phyloP scores from a whole-genome alignment of 2,888 invertebrate species.

The Cataglyphis rosenhaueri region DNA sequence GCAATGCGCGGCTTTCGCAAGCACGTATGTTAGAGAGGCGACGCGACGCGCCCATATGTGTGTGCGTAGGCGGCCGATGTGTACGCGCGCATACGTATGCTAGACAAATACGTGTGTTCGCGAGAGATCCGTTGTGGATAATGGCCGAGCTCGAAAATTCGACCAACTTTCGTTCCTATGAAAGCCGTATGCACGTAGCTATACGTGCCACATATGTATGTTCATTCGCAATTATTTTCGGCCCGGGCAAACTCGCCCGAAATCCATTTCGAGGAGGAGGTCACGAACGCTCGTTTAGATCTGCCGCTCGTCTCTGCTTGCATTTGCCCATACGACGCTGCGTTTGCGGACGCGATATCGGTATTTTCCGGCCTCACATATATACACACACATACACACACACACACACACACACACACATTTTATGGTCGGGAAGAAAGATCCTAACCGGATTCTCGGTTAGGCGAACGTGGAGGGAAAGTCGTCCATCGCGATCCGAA shows the following conservation, averaged over 20 bases:
- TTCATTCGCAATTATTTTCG: conserved; percentile 43
- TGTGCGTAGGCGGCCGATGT: not conserved
- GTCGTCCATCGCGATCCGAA: not conserved
- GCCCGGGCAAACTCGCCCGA: not conserved
- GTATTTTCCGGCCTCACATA: not conserved
- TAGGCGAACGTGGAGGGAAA: not conserved
- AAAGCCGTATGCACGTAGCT: not conserved
- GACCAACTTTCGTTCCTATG: conserved; percentile 25
- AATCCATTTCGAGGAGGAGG: not conserved
- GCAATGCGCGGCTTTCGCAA: conserved; percentile 59
- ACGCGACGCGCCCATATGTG: conserved; percentile 47
- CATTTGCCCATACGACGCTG: not conserved
- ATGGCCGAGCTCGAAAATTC: conserved; percentile 32
- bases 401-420: not conserved
- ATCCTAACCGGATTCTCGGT: not conserved
- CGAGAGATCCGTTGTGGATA: conserved; percentile 40
- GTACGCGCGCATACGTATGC: conserved; percentile 22
- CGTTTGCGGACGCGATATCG: conserved; percentile 24
- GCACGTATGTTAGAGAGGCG: conserved; percentile 62
- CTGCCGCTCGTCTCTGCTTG: conserved; percentile 11
- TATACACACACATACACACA: too few relatives aligned
- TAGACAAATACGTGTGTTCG: conserved; percentile 26
- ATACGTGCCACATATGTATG: not conserved
- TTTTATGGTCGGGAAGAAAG: not conserved
- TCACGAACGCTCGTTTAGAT: not conserved